Percentiles rank a stretch among this genome's conserved stretches.
Evolutionary conservation across 2,113 vertebrate species (phyloP).

Genomic region (Cisticola juncidis): DNA sequence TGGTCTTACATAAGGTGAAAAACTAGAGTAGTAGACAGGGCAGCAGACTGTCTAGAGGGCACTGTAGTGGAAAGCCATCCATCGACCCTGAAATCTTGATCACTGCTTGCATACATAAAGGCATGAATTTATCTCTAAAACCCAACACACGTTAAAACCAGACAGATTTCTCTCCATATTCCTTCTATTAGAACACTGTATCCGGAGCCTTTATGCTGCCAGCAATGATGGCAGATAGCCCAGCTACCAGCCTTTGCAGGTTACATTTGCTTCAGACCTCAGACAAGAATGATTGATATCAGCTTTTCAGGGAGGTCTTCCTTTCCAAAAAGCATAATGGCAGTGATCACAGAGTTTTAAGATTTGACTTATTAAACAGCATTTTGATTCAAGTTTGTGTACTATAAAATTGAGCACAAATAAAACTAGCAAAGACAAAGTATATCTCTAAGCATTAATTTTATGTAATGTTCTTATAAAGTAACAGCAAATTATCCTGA

Average conservation of each 20-base stretch:
- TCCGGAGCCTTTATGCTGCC: conserved; percentile 12
- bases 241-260: conserved; percentile 58
- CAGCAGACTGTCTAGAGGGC: not conserved
- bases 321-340: conserved; percentile 7
- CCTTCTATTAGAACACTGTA: conserved; percentile 10
- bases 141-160: not conserved
- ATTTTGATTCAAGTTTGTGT: not conserved
- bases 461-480: not conserved
- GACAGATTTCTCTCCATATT: conserved; percentile 42
- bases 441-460: not conserved
- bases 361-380: not conserved
- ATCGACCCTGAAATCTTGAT: not conserved
- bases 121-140: not conserved
- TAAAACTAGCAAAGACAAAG: not conserved
- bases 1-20: not conserved
- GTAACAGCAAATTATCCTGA: not conserved
- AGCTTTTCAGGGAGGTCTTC: conserved; percentile 17
- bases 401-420: not conserved
- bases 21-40: not conserved
- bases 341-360: not conserved
- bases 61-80: not conserved
- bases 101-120: not conserved
- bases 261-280: conserved; percentile 53
- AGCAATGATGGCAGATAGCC: conserved; percentile 60
- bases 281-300: conserved; percentile 44